Base-by-base conservation (phyloP, 2,888 invertebrate species). In the Digitonthophagus gazella region DNA sequence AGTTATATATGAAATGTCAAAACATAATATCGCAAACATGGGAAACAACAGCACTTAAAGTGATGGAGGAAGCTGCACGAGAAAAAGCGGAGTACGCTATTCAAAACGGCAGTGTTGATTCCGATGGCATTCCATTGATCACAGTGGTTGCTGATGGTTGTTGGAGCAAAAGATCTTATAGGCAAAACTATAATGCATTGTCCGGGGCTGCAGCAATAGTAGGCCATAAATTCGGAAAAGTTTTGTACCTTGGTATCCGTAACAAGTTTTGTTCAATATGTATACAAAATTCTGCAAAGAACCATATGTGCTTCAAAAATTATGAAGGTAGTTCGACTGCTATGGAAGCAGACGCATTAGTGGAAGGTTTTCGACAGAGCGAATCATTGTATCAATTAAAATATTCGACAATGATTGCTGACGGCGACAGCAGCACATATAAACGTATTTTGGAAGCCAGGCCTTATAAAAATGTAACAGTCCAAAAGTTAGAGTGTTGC, bases 221-320 rank as follows among this genome's bases (percentile, higher is more conserved):
- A 2, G 69, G 69, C 15, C 16, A 19, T 28, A 16, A 58, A 16
- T 74, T 75, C 1, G 16, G 72, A 14, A 76, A 76, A 72, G 67
- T 76, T 28, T 65, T 78, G 6, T 75, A 71, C 64, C 57, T 75
- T 16, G 76, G 76, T 14, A 69, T 78, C 1, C 19, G 74, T 0
- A 78, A 78, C 65, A 78, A 76, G 69, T 77, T 71, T 67, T 78
- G 78, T 61, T 63, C 71, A 5, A 65, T 71, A 2, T 78, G 77
- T 66, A 72, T 71, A n/a, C 66, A 69, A 55, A 72, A 71, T 3
- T 68, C 67, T 14, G 64, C 20, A 28, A 72, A 69, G 63, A 65
- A 67, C 5, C 77, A 77, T 64, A 61, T 20, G 5, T 78, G 76
- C 67, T 77, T 70, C 68, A 75, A 75, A 65, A 78, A 78, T 70